Conservation (phyloP, 2,113 vertebrate genomes). For the Ochotona curzoniae region DNA sequence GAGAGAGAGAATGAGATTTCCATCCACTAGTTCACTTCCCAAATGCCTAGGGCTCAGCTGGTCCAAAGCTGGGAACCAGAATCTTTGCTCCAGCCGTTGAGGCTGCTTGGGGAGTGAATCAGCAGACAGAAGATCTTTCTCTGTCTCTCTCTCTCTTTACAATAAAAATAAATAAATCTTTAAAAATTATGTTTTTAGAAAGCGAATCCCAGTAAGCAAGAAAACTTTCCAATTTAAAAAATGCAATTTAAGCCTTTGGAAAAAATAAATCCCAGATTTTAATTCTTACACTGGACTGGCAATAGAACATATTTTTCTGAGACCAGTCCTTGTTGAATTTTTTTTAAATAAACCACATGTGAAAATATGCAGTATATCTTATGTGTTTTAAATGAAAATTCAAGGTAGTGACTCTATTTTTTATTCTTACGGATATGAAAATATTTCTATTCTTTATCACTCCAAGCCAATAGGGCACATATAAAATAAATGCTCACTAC, state of each 20-base stretch:
- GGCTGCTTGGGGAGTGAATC: no score
- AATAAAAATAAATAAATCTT: no score
- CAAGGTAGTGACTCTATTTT: not conserved
- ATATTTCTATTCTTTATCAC: not conserved
- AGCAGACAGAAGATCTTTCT: no score
- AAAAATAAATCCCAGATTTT: slow-evolving; percentile 43
- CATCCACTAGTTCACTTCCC: no score
- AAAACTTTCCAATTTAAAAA: slow-evolving; percentile 56
- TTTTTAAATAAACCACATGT: not conserved
- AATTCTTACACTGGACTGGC: not conserved
- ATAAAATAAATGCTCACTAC: not conserved
- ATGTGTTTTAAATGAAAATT: slow-evolving; percentile 36
- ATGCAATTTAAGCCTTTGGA: slow-evolving; percentile 29
- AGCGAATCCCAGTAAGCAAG: slow-evolving; percentile 53
- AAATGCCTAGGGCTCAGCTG: no score
- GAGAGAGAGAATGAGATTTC: no score
- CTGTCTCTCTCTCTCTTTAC: no score
- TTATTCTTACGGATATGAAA: not conserved
- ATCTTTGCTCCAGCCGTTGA: no score
- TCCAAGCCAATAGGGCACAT: not conserved
- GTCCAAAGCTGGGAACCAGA: no score
- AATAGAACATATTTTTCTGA: slow-evolving; percentile 46
- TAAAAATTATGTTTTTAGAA: slow-evolving; percentile 16
- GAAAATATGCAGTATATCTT: not conserved
- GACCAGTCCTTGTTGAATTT: not conserved